phyloP scores from a whole-genome alignment of 2,888 invertebrate species.

The Cerceris rybyensis region DNA sequence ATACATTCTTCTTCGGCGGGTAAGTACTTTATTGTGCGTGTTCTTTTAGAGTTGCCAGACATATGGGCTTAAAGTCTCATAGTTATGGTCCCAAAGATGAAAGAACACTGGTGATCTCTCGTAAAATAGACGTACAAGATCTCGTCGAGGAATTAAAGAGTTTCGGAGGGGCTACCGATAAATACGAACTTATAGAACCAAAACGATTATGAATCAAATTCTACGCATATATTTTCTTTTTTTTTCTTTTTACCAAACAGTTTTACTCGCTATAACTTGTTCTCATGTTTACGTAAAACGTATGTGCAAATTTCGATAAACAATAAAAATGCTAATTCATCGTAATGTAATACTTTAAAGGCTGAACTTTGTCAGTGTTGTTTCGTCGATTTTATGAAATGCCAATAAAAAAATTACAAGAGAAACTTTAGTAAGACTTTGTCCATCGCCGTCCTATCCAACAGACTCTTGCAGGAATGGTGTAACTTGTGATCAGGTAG shows the following conservation, averaged over 20 bases:
- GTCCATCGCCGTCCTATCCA: neutral
- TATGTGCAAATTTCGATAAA: too few species aligned
- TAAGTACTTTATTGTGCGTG: neutral
- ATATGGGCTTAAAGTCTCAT: slow-evolving; percentile 82
- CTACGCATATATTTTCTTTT: neutral
- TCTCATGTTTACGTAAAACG: too few species aligned
- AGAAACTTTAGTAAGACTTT: neutral
- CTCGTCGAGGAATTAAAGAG: slow-evolving; percentile 82
- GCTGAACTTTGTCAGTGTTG: neutral
- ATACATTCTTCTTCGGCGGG: neutral
- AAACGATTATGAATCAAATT: slow-evolving; percentile 20
- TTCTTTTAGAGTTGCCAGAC: slow-evolving; percentile 79
- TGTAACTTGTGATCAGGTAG: slow-evolving; percentile 36
- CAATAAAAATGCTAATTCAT: too few species aligned
- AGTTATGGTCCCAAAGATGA: slow-evolving; percentile 82
- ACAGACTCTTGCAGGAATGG: slow-evolving; percentile 2
- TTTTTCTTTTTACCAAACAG: too few species aligned
- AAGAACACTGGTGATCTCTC: slow-evolving; percentile 83
- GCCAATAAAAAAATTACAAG: neutral
- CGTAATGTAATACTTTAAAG: too few species aligned
- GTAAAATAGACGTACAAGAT: slow-evolving; percentile 81
- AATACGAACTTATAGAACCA: slow-evolving; percentile 82
- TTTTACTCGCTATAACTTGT: too few species aligned
- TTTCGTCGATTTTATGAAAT: neutral
- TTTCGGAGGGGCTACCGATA: slow-evolving; percentile 82